Conservation (phyloP, 2,113 vertebrate species). For the Chloebia gouldiae region DNA sequence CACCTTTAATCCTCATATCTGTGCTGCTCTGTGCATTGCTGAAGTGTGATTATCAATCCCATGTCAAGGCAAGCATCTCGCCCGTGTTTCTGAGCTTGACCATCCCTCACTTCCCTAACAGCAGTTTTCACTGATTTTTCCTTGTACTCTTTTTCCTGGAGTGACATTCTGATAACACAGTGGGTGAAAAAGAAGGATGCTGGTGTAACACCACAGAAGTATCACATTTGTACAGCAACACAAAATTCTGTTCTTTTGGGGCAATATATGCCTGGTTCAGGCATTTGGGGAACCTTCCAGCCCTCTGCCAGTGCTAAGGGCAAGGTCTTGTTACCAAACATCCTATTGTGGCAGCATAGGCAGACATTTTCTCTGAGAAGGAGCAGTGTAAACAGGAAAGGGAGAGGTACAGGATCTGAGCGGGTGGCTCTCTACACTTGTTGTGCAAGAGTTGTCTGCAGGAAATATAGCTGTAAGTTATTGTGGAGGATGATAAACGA, state of each 20-base stretch:
- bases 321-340: neutral
- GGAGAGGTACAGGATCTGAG: constrained; percentile 35
- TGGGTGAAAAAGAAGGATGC: neutral
- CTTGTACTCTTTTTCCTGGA: neutral
- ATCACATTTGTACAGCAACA: neutral
- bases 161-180: neutral
- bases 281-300: neutral
- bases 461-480: constrained; percentile 20
- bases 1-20: neutral
- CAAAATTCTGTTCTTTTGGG: neutral
- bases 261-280: neutral
- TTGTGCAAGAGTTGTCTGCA: neutral
- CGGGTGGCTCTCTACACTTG: neutral
- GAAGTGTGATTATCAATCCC: neutral
- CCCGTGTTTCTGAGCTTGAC: neutral
- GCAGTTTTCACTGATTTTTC: neutral
- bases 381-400: neutral
- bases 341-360: neutral
- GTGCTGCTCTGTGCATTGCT: neutral
- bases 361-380: neutral
- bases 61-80: neutral
- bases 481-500: constrained; percentile 13
- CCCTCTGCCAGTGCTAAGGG: neutral
- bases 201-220: neutral
- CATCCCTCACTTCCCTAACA: neutral